Evolutionary conservation across 1,140 invertebrate species (phyloP).

Genomic region (Pseudachorutes palmiensis): DNA sequence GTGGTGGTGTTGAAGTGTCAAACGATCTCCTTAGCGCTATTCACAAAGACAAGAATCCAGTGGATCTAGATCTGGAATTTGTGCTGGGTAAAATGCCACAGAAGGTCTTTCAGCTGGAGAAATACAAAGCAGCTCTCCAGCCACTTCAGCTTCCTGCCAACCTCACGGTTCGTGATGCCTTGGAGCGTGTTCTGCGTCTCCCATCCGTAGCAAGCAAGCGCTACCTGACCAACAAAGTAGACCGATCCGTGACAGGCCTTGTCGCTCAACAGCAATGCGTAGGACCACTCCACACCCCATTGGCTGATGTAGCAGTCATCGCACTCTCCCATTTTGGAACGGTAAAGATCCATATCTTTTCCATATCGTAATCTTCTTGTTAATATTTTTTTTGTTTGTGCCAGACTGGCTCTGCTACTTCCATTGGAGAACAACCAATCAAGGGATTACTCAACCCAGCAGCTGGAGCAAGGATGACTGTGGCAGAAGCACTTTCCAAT

Average conservation of each 20-base stretch:
- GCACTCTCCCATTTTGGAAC: conserved; percentile 60
- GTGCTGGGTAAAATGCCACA: conserved; percentile 80
- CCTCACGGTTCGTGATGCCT: conserved; percentile 54
- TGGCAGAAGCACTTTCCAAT: conserved; percentile 90
- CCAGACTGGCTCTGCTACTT: conserved; percentile 77
- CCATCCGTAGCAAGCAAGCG: conserved; percentile 90
- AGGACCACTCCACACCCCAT: conserved; percentile 86
- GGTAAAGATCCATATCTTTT: conserved; percentile 13
- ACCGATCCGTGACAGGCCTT: conserved; percentile 90
- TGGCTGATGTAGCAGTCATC: conserved; percentile 89
- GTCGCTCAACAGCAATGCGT: conserved; percentile 97
- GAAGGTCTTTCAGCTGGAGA: conserved; percentile 50
- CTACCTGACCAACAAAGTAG: conserved; percentile 89
- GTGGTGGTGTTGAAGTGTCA: conserved; percentile 42
- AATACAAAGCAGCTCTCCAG: conserved; percentile 22
- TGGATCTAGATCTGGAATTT: conserved; percentile 80
- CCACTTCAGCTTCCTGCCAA: conserved; percentile 50
- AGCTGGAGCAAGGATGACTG: conserved; percentile 83
- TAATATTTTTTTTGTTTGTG: conserved; percentile 13
- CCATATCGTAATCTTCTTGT: neutral
- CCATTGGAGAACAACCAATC: conserved; percentile 93
- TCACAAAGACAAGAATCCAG: conserved; percentile 51
- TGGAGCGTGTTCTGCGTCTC: conserved; percentile 74
- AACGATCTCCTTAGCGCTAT: conserved; percentile 27
- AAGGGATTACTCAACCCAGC: conserved; percentile 75